A percentile compares a stretch with the other conserved stretches of the same genome.
phyloP scores from a whole-genome alignment of 2,113 vertebrate genomes.

The Orycteropus afer region DNA sequence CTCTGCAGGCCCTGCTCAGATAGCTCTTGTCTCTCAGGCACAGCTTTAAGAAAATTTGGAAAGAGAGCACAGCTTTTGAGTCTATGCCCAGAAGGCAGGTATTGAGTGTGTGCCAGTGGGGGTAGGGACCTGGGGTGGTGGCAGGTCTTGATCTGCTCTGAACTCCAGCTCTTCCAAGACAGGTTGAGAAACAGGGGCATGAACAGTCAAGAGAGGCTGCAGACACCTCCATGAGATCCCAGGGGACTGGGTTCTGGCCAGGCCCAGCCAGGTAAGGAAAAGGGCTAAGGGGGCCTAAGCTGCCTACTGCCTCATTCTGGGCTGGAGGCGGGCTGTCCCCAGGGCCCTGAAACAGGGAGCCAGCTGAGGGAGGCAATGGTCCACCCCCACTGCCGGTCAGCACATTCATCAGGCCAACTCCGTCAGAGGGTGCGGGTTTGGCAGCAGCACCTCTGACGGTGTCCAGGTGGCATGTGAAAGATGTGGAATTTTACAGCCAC shows the following conservation, averaged over 20 bases:
- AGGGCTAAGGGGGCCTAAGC: not conserved
- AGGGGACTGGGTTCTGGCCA: not conserved
- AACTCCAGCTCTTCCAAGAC: not conserved
- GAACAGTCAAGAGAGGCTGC: not conserved
- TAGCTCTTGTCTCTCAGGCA: not conserved
- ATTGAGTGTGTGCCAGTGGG: not conserved
- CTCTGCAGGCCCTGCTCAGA: not conserved
- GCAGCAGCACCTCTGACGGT: not conserved
- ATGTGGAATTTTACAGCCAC: conserved; percentile 44
- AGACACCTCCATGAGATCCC: not conserved
- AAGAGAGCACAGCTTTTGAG: not conserved
- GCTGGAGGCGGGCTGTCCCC: not conserved
- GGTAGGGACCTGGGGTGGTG: not conserved
- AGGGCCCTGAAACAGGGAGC: too few species aligned
- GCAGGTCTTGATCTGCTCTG: not conserved
- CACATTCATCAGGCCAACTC: not conserved
- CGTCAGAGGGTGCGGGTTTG: not conserved
- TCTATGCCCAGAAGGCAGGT: not conserved
- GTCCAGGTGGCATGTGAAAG: conserved; percentile 64
- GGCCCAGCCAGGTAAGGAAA: not conserved
- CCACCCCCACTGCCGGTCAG: fast-evolving
- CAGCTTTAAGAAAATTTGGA: not conserved
- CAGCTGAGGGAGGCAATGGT: not conserved
- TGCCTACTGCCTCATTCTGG: not conserved
- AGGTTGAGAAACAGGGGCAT: not conserved